Conservation (phyloP, 2,888 invertebrate genomes). For the Drosophila robusta region DNA sequence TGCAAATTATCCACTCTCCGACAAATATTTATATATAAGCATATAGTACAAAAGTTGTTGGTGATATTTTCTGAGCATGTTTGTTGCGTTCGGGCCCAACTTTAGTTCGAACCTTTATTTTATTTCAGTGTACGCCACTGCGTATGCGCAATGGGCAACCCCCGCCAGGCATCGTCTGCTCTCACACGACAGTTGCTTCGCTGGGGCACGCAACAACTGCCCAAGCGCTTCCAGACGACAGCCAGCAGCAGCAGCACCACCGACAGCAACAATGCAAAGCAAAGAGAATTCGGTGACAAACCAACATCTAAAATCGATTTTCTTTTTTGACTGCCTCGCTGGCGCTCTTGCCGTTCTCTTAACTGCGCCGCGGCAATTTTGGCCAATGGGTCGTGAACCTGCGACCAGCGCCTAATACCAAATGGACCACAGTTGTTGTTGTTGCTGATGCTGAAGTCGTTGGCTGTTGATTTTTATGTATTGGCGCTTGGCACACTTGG, state of each 20-base stretch:
- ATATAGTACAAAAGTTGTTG: background rate
- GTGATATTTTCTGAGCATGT: background rate
- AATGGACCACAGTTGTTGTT: conserved; percentile 48
- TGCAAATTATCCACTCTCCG: background rate
- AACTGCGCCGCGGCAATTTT: conserved; percentile 57
- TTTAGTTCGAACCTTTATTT: background rate
- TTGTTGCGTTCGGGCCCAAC: too few relatives aligned
- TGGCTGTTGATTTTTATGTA: conserved; percentile 73
- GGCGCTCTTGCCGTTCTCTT: conserved; percentile 39
- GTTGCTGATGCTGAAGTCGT: conserved; percentile 22
- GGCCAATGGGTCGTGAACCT: conserved; percentile 71
- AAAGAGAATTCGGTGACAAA: conserved; percentile 12
- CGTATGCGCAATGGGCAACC: conserved; percentile 64
- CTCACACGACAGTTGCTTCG: conserved; percentile 19
- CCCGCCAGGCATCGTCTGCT: conserved; percentile 6
- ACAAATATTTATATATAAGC: too few relatives aligned
- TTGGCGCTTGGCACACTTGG: conserved; percentile 71
- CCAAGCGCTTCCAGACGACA: conserved; percentile 57
- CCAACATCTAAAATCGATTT: conserved; percentile 64
- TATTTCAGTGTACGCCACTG: conserved; percentile 56
- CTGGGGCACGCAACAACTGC: conserved; percentile 59
- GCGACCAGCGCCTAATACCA: conserved; percentile 58
- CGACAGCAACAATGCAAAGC: conserved; percentile 9
- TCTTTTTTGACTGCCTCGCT: conserved; percentile 26
- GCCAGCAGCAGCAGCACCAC: conserved; percentile 21